Base-by-base conservation (phyloP, 1,140 invertebrate species). In the Proales similis region DNA sequence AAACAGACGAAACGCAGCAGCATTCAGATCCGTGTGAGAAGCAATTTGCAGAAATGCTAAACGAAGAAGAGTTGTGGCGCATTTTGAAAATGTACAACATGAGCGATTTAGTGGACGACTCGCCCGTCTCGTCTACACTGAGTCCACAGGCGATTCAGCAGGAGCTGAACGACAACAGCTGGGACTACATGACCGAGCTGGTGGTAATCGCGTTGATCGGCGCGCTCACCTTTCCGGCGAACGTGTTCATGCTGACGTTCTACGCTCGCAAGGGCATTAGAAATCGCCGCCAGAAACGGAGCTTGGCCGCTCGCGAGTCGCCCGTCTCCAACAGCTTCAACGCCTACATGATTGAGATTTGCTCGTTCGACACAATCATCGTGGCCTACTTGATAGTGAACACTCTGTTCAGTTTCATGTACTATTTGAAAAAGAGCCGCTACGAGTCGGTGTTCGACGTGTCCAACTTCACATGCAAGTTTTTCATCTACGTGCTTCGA, bases 81-180 rank as follows among this genome's bases (percentile, higher is more conserved):
- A n/a, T n/a, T n/a, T n/a, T n/a, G n/a, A n/a, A n/a, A n/a, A n/a
- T n/a, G n/a, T n/a, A n/a, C n/a, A n/a, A n/a, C n/a, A n/a, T n/a
- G n/a, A n/a, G n/a, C n/a, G n/a, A n/a, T n/a, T n/a, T n/a, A n/a
- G n/a, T n/a, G n/a, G n/a, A n/a, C 71, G 97, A 93, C 0, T 88
- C 93, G 69, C 96, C 91, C 48, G 88, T 57, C 17, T n/a, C 32
- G 20, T 57, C 51, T 57, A 42, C n/a, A 57, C 27, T 57, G 17
- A 57, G 20, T 20, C 51, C 27, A 42, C 5, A 42, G 29, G 19
- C 19, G 5, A 42, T 57, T 2, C 17, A 42, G 5, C 36, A 57
- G 30, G 51, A 57, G n/a, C 19, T 57, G 6, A 26, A 19, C 36
- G 4, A 57, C 36, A 57, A 57, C 36, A 57, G 22, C 19, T 57